Evolutionary conservation across 1,140 invertebrate genomes (phyloP).

Genomic region (Druon quercuslanigerum): DNA sequence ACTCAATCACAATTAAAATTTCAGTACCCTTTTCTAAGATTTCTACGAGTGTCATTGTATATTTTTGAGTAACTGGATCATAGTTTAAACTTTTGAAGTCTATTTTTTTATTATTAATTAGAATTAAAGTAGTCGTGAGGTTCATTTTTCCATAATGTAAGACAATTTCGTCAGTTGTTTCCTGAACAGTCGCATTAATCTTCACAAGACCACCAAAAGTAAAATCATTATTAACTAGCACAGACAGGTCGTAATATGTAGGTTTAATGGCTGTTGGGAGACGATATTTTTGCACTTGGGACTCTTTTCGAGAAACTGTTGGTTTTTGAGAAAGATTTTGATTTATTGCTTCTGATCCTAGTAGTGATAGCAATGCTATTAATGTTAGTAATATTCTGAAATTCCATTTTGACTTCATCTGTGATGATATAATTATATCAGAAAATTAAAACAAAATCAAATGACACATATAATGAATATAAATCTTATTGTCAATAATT

Average conservation of each 20-base stretch:
- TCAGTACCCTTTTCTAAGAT: conserved; percentile 68
- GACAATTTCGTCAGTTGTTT: conserved; percentile 80
- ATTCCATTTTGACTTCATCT: too few species aligned
- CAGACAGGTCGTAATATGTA: conserved; percentile 47
- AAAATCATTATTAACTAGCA: conserved; percentile 69
- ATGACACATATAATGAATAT: too few species aligned
- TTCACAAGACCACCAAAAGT: conserved; percentile 79
- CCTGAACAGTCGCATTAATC: conserved; percentile 77
- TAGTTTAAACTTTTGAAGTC: conserved; percentile 64
- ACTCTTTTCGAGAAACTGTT: not conserved
- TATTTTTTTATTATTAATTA: conserved; percentile 30
- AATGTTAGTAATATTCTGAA: too few species aligned
- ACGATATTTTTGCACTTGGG: conserved; percentile 44
- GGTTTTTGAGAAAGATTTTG: not conserved
- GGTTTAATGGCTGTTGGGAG: conserved; percentile 57
- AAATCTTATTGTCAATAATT: too few species aligned
- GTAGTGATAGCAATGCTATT: too few species aligned
- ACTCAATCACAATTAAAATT: conserved; percentile 45
- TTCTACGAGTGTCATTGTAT: conserved; percentile 77
- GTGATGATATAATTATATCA: too few species aligned
- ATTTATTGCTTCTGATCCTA: not conserved
- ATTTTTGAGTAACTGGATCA: conserved; percentile 81
- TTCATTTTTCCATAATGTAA: conserved; percentile 81
- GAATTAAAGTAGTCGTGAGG: conserved; percentile 73
- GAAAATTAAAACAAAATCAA: too few species aligned